A percentile compares a stretch with the other conserved stretches of the same genome.
Evolutionary conservation across 2,113 vertebrate genomes (phyloP).

Genomic region (Chaenocephalus aceratus): DNA sequence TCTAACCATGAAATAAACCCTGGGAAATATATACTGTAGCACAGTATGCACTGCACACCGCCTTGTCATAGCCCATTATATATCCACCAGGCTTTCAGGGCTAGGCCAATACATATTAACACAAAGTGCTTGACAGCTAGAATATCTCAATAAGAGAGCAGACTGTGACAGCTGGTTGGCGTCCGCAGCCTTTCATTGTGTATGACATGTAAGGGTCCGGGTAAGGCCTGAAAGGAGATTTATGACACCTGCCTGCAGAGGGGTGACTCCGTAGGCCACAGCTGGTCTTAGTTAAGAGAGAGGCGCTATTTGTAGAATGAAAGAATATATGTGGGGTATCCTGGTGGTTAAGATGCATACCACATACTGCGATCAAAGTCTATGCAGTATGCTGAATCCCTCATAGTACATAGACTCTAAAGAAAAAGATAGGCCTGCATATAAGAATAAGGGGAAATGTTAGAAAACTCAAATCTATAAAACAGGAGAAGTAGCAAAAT

Average conservation of each 20-base stretch:
- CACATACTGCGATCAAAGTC: not conserved
- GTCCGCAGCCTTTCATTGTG: slow-evolving; percentile 51
- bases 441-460: not conserved
- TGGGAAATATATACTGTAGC: slow-evolving; percentile 26
- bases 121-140: slow-evolving; percentile 45
- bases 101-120: slow-evolving; percentile 39
- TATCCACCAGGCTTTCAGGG: slow-evolving; percentile 25
- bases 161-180: slow-evolving; percentile 67
- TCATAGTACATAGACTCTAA: not conserved
- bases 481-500: not conserved
- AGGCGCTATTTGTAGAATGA: slow-evolving; percentile 24
- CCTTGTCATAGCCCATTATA: slow-evolving; percentile 53
- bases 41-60: slow-evolving; percentile 19
- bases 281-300: slow-evolving; percentile 47
- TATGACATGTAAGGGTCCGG: slow-evolving; percentile 62
- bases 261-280: slow-evolving; percentile 46
- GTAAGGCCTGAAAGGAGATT: slow-evolving; percentile 65
- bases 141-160: slow-evolving; percentile 44
- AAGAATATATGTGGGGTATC: not conserved
- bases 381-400: not conserved
- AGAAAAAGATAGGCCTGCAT: not conserved
- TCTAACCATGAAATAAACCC: slow-evolving; percentile 20
- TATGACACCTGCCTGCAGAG: slow-evolving; percentile 43
- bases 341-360: not conserved
- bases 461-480: not conserved